Conservation (phyloP, 2,113 vertebrate genomes). For the Panthera leo region DNA sequence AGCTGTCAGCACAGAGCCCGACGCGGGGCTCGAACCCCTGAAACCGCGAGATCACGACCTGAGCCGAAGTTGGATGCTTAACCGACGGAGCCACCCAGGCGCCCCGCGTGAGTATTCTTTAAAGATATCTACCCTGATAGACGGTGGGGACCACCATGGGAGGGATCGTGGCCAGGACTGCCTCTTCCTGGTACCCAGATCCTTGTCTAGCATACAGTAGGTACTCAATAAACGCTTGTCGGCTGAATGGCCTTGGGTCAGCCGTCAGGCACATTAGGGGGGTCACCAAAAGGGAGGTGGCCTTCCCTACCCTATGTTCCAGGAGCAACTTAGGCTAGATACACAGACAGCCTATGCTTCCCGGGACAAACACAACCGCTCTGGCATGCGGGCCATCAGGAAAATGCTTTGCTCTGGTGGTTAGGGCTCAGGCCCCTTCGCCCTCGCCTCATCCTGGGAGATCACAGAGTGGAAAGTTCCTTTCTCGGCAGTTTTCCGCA, state of each 20-base stretch:
- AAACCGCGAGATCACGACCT: no score
- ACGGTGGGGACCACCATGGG: fast-evolving
- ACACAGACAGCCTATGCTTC: neutral
- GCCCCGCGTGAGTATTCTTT: neutral
- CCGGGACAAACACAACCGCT: fast-evolving
- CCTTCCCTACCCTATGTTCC: neutral
- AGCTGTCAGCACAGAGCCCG: no score
- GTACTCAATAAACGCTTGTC: neutral
- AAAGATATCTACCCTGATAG: neutral
- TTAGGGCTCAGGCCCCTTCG: neutral
- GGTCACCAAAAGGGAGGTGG: neutral
- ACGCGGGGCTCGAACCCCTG: no score
- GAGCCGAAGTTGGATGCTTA: no score
- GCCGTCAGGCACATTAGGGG: fast-evolving
- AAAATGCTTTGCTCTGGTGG: neutral
- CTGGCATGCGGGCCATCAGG: fast-evolving
- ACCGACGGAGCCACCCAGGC: no score
- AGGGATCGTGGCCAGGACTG: neutral
- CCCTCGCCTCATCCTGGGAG: neutral
- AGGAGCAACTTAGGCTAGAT: fast-evolving
- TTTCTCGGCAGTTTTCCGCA: neutral
- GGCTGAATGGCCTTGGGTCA: neutral
- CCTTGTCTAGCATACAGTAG: neutral
- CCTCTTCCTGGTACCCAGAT: neutral
- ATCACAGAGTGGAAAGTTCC: neutral